Conservation (phyloP, 2,113 vertebrate genomes). For the Crotalus viridis region DNA sequence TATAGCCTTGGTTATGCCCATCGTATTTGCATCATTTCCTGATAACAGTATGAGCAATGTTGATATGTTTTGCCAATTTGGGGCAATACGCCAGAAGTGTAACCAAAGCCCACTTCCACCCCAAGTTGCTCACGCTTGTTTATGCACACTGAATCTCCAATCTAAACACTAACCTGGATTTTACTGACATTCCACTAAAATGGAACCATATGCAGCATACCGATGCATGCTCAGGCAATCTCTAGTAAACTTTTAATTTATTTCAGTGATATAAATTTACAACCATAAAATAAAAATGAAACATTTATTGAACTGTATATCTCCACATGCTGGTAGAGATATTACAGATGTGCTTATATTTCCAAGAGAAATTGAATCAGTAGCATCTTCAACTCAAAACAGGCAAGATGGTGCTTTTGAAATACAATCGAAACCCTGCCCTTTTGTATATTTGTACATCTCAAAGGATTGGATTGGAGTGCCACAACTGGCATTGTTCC, state of each 20-base stretch:
- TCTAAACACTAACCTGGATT: background rate
- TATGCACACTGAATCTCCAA: background rate
- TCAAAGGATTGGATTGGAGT: background rate
- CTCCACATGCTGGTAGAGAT: background rate
- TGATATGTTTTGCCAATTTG: background rate
- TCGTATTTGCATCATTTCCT: background rate
- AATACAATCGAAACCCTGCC: background rate
- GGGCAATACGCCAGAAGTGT: background rate
- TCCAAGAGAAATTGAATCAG: background rate
- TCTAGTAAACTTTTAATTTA: background rate
- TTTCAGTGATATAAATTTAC: background rate
- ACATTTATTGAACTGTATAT: background rate
- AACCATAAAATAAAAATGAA: background rate
- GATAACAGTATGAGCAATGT: background rate
- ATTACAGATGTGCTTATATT: background rate
- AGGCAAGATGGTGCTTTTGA: background rate
- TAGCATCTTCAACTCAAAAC: background rate
- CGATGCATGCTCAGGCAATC: background rate
- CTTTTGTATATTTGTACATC: background rate
- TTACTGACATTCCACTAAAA: background rate
- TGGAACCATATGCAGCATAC: background rate
- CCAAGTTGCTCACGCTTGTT: background rate
- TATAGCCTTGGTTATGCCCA: background rate
- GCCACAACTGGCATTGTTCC: background rate
- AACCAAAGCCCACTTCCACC: background rate